Evolutionary conservation across 2,113 vertebrate genomes (phyloP).

Genomic region (Erythrolamprus reginae): DNA sequence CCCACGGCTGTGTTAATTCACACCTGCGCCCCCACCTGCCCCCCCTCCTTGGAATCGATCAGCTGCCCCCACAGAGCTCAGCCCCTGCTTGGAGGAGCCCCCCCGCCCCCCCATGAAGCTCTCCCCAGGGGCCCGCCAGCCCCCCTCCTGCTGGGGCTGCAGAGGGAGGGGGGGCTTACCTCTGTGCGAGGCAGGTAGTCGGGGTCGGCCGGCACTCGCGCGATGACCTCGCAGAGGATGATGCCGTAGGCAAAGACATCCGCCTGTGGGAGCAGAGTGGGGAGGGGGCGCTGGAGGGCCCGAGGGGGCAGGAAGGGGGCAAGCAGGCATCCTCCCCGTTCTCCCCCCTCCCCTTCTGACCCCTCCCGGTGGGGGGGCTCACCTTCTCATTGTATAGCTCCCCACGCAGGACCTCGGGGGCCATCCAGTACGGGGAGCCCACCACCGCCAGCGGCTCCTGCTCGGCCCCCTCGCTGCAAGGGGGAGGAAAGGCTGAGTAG

Average conservation of each 20-base stretch:
- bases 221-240: conserved; percentile 92
- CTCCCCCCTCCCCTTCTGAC: background rate
- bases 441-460: conserved; percentile 88
- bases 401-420: conserved; percentile 89
- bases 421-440: conserved; percentile 97
- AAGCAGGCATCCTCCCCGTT: background rate
- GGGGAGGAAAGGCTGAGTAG: background rate
- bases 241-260: conserved; percentile 91
- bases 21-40: too few species aligned
- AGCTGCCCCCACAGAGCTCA: too few species aligned
- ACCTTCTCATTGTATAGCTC: conserved; percentile 95
- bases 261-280: conserved; percentile 43
- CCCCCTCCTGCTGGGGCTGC: background rate
- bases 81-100: background rate
- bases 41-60: too few species aligned
- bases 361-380: background rate
- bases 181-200: conserved; percentile 91
- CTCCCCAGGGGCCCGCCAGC: background rate
- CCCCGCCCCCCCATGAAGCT: background rate
- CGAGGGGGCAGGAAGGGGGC: background rate
- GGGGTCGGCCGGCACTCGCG: conserved; percentile 88
- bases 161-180: conserved; percentile 61
- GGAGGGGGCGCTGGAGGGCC: background rate
- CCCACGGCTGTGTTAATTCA: too few species aligned
- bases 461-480: conserved; percentile 72